phyloP scores from a whole-genome alignment of 2,797 vertebrate species.

The Chiroxiphia lanceolata region DNA sequence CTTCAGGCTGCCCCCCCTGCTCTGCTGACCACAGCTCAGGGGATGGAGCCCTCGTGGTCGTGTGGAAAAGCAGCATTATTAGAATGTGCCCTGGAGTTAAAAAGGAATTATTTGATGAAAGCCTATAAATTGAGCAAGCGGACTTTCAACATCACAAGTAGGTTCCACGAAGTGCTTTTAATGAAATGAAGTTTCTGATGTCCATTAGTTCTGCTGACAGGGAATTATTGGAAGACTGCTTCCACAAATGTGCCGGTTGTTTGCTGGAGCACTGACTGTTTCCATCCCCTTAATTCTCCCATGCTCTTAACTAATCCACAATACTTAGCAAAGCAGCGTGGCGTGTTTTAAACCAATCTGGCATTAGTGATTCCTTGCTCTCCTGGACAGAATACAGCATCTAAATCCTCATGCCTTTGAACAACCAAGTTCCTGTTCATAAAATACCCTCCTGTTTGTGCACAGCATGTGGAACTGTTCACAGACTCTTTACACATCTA shows the following conservation, averaged over 20 bases:
- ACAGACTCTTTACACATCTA: not conserved
- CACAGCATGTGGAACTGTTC: not conserved
- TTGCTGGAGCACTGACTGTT: not conserved
- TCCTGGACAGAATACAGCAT: not conserved
- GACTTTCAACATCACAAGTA: not conserved
- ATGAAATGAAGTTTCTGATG: conserved; percentile 10
- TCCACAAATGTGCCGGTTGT: not conserved
- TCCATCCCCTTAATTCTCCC: conserved; percentile 31
- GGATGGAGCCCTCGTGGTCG: not conserved
- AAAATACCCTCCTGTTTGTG: not conserved
- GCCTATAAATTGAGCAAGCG: not conserved
- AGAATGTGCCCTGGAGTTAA: not conserved
- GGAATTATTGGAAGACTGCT: not conserved
- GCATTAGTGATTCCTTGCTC: not conserved
- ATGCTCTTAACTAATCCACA: conserved; percentile 28
- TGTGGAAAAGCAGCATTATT: not conserved
- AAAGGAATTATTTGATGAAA: conserved; percentile 15
- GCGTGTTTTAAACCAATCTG: not conserved
- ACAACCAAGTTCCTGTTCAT: not conserved
- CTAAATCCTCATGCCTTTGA: not conserved
- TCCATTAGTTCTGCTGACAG: conserved; percentile 10
- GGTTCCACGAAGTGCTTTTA: conserved; percentile 27
- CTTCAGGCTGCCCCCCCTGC: not conserved
- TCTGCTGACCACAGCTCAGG: not conserved
- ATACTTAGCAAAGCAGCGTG: not conserved